Evolutionary conservation across 1,140 invertebrate genomes (phyloP), one percentile per base, ranked within the genome.

Genomic region (Harlomillsia oculata): DNA sequence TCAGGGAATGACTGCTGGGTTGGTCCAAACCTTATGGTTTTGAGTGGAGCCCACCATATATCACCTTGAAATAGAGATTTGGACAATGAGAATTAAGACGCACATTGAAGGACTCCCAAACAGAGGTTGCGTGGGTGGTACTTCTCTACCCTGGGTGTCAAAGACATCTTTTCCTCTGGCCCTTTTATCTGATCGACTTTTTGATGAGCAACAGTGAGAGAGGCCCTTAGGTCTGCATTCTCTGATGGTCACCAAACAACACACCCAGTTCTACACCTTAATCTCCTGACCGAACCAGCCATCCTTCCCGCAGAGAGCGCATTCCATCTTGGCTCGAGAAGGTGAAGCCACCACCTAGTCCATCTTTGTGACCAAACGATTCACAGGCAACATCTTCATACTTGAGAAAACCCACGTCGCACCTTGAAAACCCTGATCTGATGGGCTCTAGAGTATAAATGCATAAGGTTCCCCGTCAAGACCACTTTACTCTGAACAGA

Each of bases 51-150:
- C 37, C 49, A 51, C 49, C 39, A 56, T 56, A 56, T 56, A 48
- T 56, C 53, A 56, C 53, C 53, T 56, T 30, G 21, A 56, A 34
- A 48, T 18, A 29, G 53, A 51, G 55, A 50, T 46, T 60, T 60
- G 48, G 59, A 56, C 53, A 53, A 36, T 23, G 41, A 56, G 37
- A 50, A 52, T 55, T 46, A 50, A 56, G 48, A 20, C 39, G 51
- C 43, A 34, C 45, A 53, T 59, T 59, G 44, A 54, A 53, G 50
- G 49, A 53, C 57, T 53, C 57, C 57, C 45, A 60, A 50, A 30
- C 14, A 16, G 11, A 46, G 32, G 48, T 60, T 61, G 59, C 53
- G 59, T 61, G 59, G 59, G 59, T 61, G 59, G 59, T 36, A 57
- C 49, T 34, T 40, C 45, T 52, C 37, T 29, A 58, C 30, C 25